These are phyloP conservation scores for Serripes groenlandicus DNA, from an alignment of 2,888 invertebrate species.

Conservation along the genomic window DNA sequence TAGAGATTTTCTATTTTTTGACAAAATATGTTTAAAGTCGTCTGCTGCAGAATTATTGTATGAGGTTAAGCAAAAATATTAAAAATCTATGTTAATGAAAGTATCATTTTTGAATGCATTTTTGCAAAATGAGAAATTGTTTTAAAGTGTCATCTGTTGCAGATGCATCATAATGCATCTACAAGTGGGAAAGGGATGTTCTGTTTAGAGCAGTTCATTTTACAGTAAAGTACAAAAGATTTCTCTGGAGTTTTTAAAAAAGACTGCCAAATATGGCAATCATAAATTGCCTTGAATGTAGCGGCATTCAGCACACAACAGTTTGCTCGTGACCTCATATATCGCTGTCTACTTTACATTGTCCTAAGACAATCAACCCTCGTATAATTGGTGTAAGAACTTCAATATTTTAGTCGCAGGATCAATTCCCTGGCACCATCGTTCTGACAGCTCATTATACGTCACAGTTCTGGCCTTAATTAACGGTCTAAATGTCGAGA, in stretches of 20 bases:
- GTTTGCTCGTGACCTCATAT: constrained; percentile 29
- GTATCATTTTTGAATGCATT: too few species aligned
- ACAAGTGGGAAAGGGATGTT: too few species aligned
- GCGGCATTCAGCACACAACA: constrained; percentile 21
- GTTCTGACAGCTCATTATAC: constrained; percentile 70
- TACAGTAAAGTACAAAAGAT: too few species aligned
- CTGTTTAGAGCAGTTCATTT: too few species aligned
- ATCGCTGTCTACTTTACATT: constrained; percentile 36
- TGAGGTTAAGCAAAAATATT: too few species aligned
- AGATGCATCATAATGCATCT: too few species aligned
- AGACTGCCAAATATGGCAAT: constrained; percentile 5
- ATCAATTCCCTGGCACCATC: constrained; percentile 66
- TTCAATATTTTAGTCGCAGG: constrained; percentile 67
- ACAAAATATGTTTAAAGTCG: too few species aligned
- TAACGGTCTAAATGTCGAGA: constrained; percentile 69
- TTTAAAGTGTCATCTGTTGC: too few species aligned
- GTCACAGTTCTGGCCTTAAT: constrained; percentile 66
- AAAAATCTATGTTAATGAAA: too few species aligned
- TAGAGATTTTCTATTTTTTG: too few species aligned
- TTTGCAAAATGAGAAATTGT: too few species aligned
- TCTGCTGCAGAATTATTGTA: too few species aligned
- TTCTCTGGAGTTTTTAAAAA: neutral
- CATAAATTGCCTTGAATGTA: constrained; percentile 18
- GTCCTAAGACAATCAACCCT: constrained; percentile 62
- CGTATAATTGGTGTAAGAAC: constrained; percentile 66